phyloP scores from a whole-genome alignment of 2,797 vertebrate species.

The Ara ararauna region DNA sequence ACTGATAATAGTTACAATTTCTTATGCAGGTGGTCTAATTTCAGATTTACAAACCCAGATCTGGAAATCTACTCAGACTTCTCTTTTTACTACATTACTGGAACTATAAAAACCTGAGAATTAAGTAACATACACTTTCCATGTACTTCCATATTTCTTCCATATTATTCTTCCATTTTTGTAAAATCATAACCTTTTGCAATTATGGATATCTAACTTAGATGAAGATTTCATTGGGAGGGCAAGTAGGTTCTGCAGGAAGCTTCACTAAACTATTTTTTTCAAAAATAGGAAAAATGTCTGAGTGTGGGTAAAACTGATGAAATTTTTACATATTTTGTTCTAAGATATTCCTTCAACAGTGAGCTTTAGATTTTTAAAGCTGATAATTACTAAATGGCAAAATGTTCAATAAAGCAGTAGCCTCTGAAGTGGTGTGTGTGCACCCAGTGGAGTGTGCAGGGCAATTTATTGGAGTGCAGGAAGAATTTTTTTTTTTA shows the following conservation, averaged over 20 bases:
- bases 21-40: background rate
- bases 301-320: background rate
- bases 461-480: background rate
- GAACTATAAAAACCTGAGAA: background rate
- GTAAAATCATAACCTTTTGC: background rate
- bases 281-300: background rate
- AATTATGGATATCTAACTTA: background rate
- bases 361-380: background rate
- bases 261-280: background rate
- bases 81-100: background rate
- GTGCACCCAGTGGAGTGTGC: accelerated
- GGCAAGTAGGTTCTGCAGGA: background rate
- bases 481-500: background rate
- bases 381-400: background rate
- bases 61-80: background rate
- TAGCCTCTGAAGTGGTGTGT: background rate
- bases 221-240: background rate
- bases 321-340: background rate
- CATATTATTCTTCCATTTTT: background rate
- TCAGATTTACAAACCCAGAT: background rate
- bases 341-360: background rate
- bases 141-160: background rate
- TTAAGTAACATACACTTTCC: background rate
- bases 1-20: background rate
- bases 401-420: background rate